Conservation (phyloP, 2,797 vertebrate species). For the Vultur gryphus region DNA sequence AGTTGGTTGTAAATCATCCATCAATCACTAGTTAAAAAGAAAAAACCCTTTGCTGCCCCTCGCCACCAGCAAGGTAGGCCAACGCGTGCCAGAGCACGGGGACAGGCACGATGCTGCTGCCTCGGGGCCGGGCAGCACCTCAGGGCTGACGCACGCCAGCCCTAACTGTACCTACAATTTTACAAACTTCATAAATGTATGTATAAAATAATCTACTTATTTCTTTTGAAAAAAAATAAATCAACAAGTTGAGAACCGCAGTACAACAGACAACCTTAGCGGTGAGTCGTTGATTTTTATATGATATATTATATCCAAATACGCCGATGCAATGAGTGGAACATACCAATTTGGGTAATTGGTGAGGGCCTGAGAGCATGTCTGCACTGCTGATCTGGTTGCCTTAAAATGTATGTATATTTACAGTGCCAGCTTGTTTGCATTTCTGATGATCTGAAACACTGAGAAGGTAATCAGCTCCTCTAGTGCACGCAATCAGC, state of each 20-base stretch:
- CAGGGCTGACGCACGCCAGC: rapidly evolving
- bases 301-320: not conserved
- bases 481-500: not conserved
- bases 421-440: slow-evolving; percentile 33
- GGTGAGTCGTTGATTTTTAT: not conserved
- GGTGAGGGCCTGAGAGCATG: not conserved
- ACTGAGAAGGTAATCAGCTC: slow-evolving; percentile 17
- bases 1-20: not conserved
- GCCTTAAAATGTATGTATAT: not conserved
- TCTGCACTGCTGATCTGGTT: not conserved
- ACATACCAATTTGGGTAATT: slow-evolving; percentile 9
- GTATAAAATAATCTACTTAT: not conserved
- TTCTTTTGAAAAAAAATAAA: not conserved
- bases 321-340: rapidly evolving
- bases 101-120: not conserved
- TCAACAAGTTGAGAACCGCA: not conserved
- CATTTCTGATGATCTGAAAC: slow-evolving; percentile 22
- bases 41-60: not conserved
- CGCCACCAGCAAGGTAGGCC: not conserved
- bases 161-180: not conserved
- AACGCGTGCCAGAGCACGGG: not conserved
- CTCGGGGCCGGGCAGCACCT: not conserved
- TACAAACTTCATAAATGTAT: not conserved
- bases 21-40: not conserved
- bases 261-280: slow-evolving; percentile 21